A percentile compares a stretch with the other conserved stretches of the same genome.
These are phyloP conservation scores for Eupithecia insigniata DNA, from an alignment of 2,888 invertebrate species.

Conservation along the genomic window DNA sequence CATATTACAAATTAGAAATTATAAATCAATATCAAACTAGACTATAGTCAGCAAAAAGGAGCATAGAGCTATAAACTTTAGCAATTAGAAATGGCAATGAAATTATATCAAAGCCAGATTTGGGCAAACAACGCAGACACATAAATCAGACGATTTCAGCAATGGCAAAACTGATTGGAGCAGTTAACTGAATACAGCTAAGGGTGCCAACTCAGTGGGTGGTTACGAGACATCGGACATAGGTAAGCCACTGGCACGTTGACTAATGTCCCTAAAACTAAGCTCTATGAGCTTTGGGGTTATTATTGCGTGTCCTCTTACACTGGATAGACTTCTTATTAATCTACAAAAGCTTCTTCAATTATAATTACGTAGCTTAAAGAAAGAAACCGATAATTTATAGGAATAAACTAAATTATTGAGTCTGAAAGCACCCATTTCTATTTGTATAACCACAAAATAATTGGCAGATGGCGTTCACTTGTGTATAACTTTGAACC, in stretches of 20 bases:
- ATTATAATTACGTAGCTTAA: not conserved
- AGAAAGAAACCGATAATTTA: no score
- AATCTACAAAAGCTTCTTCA: not conserved
- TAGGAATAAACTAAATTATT: not conserved
- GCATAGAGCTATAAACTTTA: constrained; percentile 15
- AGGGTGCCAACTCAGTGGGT: constrained; percentile 46
- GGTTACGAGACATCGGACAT: constrained; percentile 33
- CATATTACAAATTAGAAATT: not conserved
- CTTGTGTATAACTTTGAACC: not conserved
- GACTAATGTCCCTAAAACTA: constrained; percentile 3
- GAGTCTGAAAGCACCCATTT: not conserved
- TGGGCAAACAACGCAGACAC: constrained; percentile 67
- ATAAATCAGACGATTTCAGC: constrained; percentile 73
- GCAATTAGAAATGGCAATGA: constrained; percentile 28
- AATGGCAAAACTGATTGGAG: constrained; percentile 65
- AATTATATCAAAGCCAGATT: constrained; percentile 31
- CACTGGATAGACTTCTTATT: not conserved
- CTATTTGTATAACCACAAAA: not conserved
- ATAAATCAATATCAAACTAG: constrained; percentile 1
- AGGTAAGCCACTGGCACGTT: constrained; percentile 13
- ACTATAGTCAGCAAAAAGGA: constrained; percentile 15
- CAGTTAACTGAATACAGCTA: constrained; percentile 55
- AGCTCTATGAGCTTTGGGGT: not conserved
- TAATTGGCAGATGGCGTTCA: not conserved
- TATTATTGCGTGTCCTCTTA: not conserved